phyloP scores from a whole-genome alignment of 2,888 invertebrate genomes.

The Salpingus planirostris region DNA sequence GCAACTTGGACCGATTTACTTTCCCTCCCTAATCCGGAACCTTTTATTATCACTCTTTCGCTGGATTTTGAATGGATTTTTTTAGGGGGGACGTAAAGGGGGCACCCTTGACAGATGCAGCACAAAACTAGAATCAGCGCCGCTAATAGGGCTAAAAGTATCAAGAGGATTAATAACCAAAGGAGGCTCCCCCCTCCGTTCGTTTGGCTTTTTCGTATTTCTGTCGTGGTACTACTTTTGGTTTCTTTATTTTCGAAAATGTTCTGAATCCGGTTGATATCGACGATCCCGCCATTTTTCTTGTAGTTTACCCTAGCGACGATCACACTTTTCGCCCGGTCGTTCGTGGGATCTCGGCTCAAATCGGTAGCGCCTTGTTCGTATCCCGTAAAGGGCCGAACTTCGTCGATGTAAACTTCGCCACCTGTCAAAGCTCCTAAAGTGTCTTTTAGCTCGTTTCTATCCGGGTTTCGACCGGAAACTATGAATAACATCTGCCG shows the following conservation, averaged over 20 bases:
- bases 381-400: conserved; percentile 55
- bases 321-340: conserved; percentile 67
- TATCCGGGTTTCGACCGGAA: conserved; percentile 67
- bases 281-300: conserved; percentile 53
- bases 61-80: conserved; percentile 66
- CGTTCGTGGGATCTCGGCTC: no score
- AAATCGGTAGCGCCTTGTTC: conserved; percentile 50
- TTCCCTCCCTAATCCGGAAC: conserved; percentile 51
- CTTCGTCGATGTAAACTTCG: conserved; percentile 64
- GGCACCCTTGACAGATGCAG: conserved; percentile 77
- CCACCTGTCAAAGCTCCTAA: conserved; percentile 72
- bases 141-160: conserved; percentile 63
- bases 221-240: conserved; percentile 4
- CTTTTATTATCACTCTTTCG: conserved; percentile 66
- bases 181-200: conserved; percentile 49
- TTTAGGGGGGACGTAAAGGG: conserved; percentile 70
- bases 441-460: conserved; percentile 62
- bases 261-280: conserved; percentile 63
- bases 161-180: conserved; percentile 70
- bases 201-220: conserved; percentile 15
- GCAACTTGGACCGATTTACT: conserved; percentile 69
- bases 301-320: conserved; percentile 60
- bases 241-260: conserved; percentile 36
- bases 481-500: conserved; percentile 75
- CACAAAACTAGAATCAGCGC: conserved; percentile 67